Conservation (phyloP, 2,113 vertebrate species). For the Pelecanus crispus region DNA sequence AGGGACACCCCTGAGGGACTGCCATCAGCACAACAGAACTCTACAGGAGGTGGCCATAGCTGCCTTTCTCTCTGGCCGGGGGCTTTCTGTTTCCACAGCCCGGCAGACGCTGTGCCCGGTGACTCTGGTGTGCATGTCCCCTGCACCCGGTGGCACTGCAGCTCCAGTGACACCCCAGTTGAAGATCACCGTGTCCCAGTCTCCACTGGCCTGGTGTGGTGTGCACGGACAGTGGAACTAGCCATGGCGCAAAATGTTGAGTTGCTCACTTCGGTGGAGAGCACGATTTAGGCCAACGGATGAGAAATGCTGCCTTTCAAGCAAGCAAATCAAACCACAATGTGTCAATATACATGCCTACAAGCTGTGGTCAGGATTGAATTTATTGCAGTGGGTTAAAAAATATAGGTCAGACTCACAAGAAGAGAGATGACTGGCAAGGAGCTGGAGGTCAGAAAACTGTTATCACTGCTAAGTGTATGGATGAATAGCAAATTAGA, state of each 20-base stretch:
- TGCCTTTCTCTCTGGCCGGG: background rate
- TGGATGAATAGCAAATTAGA: background rate
- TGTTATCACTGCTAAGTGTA: background rate
- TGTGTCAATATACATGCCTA: fast-evolving
- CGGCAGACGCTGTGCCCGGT: background rate
- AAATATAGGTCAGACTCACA: background rate
- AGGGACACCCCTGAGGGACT: background rate
- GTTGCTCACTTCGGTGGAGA: background rate
- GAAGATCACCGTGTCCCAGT: background rate
- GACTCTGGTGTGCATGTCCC: fast-evolving
- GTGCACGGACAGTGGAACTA: background rate
- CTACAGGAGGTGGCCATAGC: background rate
- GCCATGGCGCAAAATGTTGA: fast-evolving
- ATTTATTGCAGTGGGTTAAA: background rate
- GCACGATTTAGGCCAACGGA: background rate
- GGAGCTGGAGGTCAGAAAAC: background rate
- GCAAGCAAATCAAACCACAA: background rate
- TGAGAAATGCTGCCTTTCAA: background rate
- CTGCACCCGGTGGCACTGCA: fast-evolving
- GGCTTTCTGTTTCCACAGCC: background rate
- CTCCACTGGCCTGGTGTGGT: background rate
- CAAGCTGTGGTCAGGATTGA: background rate
- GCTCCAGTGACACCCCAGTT: background rate
- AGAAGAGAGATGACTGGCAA: background rate
- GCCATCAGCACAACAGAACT: background rate